A percentile compares a stretch with the other conserved stretches of the same genome.
Conservation (phyloP, 2,113 vertebrate genomes). For the Heliornis fulica region DNA sequence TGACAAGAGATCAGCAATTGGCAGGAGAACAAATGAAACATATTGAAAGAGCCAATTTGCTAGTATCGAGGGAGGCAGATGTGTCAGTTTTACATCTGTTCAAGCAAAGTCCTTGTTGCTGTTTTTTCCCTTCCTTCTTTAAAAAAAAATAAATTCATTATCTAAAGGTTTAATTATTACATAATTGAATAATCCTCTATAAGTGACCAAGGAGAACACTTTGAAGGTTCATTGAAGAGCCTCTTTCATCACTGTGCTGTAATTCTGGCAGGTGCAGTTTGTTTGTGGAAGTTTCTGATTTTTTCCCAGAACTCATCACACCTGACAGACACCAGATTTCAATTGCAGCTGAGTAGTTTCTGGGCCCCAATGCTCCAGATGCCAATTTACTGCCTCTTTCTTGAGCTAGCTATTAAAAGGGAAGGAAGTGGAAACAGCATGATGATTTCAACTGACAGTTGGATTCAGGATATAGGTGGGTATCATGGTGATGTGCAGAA, state of each 20-base stretch:
- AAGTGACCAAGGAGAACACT: background rate
- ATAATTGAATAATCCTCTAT: conserved; percentile 27
- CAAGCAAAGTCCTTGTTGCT: background rate
- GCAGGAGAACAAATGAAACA: conserved; percentile 61
- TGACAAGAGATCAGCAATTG: conserved; percentile 56
- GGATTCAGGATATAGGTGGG: background rate
- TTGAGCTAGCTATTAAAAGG: background rate
- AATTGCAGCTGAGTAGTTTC: conserved; percentile 11
- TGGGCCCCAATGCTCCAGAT: background rate
- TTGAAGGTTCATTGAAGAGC: background rate
- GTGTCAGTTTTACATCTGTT: conserved; percentile 50
- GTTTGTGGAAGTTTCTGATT: background rate
- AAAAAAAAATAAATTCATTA: background rate
- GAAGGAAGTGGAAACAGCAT: background rate
- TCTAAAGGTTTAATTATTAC: conserved; percentile 22
- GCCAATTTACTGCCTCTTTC: conserved; percentile 10
- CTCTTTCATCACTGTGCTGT: background rate
- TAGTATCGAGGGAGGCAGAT: conserved; percentile 18
- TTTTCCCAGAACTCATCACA: background rate
- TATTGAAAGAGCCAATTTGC: conserved; percentile 46
- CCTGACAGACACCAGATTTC: conserved; percentile 23
- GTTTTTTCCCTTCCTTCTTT: background rate
- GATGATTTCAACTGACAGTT: background rate
- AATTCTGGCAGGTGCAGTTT: background rate
- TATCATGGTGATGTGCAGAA: background rate